Conservation (phyloP, 2,797 vertebrate species). For the Enteromius fasciolatus region DNA sequence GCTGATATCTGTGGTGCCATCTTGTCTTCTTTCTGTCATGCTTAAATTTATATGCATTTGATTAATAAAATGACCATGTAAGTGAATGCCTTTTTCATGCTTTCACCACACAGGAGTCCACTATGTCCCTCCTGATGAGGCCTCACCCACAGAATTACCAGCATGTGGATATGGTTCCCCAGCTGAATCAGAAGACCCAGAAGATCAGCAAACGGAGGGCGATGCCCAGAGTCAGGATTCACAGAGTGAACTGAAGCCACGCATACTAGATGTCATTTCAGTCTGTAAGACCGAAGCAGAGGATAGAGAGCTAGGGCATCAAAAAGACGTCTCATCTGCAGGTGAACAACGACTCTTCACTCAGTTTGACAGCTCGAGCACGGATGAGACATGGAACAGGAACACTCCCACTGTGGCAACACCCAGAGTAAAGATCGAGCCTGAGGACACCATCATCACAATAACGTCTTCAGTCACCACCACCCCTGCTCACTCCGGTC, state of each 20-base stretch:
- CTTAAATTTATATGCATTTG: background rate
- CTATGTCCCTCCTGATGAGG: constrained; percentile 60
- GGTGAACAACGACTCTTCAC: background rate
- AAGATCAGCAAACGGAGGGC: constrained; percentile 53
- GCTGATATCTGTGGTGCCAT: too few species aligned
- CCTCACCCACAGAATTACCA: constrained; percentile 44
- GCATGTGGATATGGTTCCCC: constrained; percentile 38
- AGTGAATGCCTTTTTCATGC: background rate
- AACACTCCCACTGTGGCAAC: constrained; percentile 17
- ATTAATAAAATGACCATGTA: background rate
- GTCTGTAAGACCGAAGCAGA: constrained; percentile 51
- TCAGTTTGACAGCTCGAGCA: constrained; percentile 5
- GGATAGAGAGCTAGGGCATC: constrained; percentile 3
- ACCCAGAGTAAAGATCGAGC: constrained; percentile 69
- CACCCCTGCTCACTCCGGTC: constrained; percentile 33
- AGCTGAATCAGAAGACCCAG: constrained; percentile 13
- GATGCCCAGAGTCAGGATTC: background rate
- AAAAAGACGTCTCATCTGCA: constrained; percentile 31
- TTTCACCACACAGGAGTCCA: constrained; percentile 47
- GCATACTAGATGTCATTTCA: constrained; percentile 40
- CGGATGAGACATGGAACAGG: constrained; percentile 26
- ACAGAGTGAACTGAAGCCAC: constrained; percentile 39
- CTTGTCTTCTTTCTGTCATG: background rate
- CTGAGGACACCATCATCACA: constrained; percentile 64
- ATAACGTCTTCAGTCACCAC: constrained; percentile 51